Percentiles rank a stretch among this genome's conserved stretches.
Evolutionary conservation across 2,797 vertebrate genomes (phyloP).

Genomic region (Labroides dimidiatus): DNA sequence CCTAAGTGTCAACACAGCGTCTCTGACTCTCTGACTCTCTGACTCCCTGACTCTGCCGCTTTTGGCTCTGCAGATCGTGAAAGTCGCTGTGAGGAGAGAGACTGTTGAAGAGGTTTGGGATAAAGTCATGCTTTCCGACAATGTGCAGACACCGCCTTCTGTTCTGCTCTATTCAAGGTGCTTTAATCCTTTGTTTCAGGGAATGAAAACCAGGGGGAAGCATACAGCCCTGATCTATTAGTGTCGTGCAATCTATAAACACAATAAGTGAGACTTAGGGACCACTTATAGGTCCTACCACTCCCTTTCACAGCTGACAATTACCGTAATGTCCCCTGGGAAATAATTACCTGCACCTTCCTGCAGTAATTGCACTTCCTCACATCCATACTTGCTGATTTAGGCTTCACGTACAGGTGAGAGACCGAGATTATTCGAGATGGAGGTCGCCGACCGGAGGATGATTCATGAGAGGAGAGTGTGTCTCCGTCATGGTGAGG

Average conservation of each 20-base stretch:
- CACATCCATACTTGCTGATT: slow-evolving; percentile 19
- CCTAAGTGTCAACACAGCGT: slow-evolving; percentile 25
- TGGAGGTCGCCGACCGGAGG: too few species aligned
- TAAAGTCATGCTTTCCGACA: slow-evolving; percentile 7
- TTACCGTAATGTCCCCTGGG: slow-evolving; percentile 63
- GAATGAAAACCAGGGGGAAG: neutral
- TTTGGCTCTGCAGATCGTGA: neutral
- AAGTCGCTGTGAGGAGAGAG: neutral
- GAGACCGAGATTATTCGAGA: slow-evolving; percentile 25
- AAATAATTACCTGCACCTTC: slow-evolving; percentile 49
- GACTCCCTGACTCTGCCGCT: slow-evolving; percentile 21
- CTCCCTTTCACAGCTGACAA: slow-evolving; percentile 48
- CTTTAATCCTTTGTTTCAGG: slow-evolving; percentile 35
- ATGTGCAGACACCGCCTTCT: slow-evolving; percentile 29
- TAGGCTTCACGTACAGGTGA: slow-evolving; percentile 35
- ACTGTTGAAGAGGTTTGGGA: slow-evolving; percentile 18
- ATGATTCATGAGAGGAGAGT: slow-evolving; percentile 39
- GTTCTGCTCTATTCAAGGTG: slow-evolving; percentile 36
- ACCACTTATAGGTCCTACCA: too few species aligned
- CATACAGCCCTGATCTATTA: slow-evolving; percentile 41
- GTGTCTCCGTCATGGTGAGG: slow-evolving; percentile 23
- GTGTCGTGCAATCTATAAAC: slow-evolving; percentile 49
- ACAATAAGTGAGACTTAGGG: slow-evolving; percentile 48
- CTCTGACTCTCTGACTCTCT: slow-evolving; percentile 12
- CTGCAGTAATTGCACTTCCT: slow-evolving; percentile 18